Evolutionary conservation across 2,797 vertebrate genomes (phyloP), one percentile per base, ranked within the genome.

Genomic region (Gorsachius magnificus): DNA sequence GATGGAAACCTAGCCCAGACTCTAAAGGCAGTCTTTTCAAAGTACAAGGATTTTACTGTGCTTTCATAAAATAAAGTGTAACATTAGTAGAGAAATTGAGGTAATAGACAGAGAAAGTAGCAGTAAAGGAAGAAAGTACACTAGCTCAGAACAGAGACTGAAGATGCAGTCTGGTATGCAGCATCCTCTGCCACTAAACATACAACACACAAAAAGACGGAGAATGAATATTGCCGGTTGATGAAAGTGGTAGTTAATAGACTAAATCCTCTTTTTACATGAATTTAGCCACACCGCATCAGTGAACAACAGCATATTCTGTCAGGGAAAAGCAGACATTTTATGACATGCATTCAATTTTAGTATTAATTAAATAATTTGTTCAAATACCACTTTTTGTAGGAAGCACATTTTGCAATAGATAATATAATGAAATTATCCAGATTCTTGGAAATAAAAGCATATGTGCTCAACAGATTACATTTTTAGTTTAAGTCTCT

Each of bases 401-500:
- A 63, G 28, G 58, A 78, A 90, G 83, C 45, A 91, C 48, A 63
- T 56, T 92, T 89, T 88, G 43, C 90, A 95, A 78, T 54, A 82
- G 81, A 89, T 74, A 93, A 87, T 65, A 60, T 72, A 82, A 85
- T 69, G 78, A 71, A 79, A 74, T 88, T 38, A 45, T 48, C 38
- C 69, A 83, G 60, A 83, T 89, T 91, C 54, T 82, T 82, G 51
- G 77, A 89, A 95, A 63, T 63, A 84, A 78, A 89, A 94, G 43
- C 69, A 90, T 96, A 90, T 92, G 61, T 82, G 65, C 78, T 93
- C n/a, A 92, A 94, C 68, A 95, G 88, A 89, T 89, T 68, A 86
- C 64, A 29, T 77, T 90, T 94, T 92, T 50, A 68, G 46, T 78
- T 90, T 58, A 90, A 86, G 20, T 75, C 26, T 89, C 43, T 95